phyloP scores from a whole-genome alignment of 2,113 vertebrate species.

The Xiphophorus maculatus region DNA sequence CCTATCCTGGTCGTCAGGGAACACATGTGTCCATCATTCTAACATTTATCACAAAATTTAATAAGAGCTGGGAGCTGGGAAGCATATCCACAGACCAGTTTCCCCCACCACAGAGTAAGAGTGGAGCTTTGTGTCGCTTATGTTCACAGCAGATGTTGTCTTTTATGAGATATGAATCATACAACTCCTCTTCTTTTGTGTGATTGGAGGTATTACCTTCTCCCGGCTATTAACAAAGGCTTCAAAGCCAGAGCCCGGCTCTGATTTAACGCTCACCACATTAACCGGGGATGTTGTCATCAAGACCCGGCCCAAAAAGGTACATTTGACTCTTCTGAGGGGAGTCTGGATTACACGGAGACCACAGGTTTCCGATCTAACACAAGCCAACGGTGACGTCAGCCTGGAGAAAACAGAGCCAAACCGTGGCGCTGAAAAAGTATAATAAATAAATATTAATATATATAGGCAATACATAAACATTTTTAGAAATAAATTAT shows the following conservation, averaged over 20 bases:
- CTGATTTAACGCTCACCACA: constrained; percentile 57
- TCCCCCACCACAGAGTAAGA: neutral
- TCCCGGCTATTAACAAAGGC: constrained; percentile 53
- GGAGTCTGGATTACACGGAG: constrained; percentile 39
- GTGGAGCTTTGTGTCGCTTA: neutral
- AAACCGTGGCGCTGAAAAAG: constrained; percentile 1
- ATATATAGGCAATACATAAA: neutral
- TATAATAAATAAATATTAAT: neutral
- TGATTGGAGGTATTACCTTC: constrained; percentile 51
- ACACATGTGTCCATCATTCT: constrained; percentile 55
- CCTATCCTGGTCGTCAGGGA: constrained; percentile 22
- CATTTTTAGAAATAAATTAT: no score
- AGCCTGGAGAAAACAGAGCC: constrained; percentile 28
- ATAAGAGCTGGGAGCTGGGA: constrained; percentile 52
- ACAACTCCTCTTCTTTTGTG: constrained; percentile 47
- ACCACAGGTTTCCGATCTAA: constrained; percentile 17
- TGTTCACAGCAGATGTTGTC: constrained; percentile 50
- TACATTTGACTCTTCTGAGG: constrained; percentile 40
- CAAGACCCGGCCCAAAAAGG: constrained; percentile 33
- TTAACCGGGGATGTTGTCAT: constrained; percentile 50
- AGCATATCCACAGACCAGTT: constrained; percentile 19
- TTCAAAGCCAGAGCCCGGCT: constrained; percentile 61
- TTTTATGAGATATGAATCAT: constrained; percentile 64
- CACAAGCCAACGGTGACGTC: constrained; percentile 42
- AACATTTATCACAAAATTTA: constrained; percentile 61